A percentile compares a stretch with the other conserved stretches of the same genome.
Evolutionary conservation across 2,113 vertebrate genomes (phyloP).

Genomic region (Rallus limicola): DNA sequence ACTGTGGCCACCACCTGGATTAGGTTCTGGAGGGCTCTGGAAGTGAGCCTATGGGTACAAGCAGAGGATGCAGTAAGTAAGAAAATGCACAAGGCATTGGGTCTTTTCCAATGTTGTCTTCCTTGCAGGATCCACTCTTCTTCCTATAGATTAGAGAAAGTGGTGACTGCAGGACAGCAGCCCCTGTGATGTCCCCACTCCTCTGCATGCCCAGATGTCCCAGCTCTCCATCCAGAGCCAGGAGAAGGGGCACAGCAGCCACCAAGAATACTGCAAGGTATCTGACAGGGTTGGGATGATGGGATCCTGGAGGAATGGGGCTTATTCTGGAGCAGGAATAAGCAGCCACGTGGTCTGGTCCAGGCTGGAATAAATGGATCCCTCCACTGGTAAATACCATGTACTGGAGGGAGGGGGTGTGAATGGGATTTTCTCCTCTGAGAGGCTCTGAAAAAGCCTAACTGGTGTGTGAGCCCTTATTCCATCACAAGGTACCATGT

Average conservation of each 20-base stretch:
- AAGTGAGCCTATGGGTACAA: not conserved
- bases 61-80: not conserved
- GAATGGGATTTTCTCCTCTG: not conserved
- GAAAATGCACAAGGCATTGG: not conserved
- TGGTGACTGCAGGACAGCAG: not conserved
- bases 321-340: not conserved
- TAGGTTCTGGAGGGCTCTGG: not conserved
- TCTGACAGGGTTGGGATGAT: not conserved
- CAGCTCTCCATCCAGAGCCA: not conserved
- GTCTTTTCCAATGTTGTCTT: not conserved
- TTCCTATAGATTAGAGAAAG: not conserved
- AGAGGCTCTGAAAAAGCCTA: not conserved
- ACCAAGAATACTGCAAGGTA: not conserved
- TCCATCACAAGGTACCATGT: not conserved
- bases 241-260: not conserved
- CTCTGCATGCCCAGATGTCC: not conserved
- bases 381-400: not conserved
- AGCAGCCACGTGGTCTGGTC: not conserved
- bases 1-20: not conserved
- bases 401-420: not conserved
- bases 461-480: not conserved
- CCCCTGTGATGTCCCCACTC: accelerated
- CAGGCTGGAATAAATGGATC: not conserved
- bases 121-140: not conserved
- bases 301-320: not conserved